phyloP scores from a whole-genome alignment of 2,888 invertebrate species.

The Escarpia spicata region DNA sequence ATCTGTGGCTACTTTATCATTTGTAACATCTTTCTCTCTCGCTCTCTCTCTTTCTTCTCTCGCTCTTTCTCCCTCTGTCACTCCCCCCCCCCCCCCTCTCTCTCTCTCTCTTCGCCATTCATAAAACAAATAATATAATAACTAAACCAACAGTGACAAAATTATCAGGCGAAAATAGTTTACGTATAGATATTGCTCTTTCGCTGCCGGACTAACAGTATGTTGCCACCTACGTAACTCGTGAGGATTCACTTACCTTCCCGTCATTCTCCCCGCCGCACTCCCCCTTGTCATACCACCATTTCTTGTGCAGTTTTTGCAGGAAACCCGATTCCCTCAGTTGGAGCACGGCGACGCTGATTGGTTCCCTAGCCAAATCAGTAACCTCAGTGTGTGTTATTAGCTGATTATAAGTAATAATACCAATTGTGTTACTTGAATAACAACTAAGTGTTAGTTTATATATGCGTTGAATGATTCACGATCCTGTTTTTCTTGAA shows the following conservation, averaged over 20 bases:
- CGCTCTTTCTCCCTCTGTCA: too few species aligned
- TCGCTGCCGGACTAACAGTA: background rate
- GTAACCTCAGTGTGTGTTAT: background rate
- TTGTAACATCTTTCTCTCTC: too few species aligned
- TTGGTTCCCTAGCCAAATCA: slow-evolving; percentile 78
- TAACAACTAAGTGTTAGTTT: too few species aligned
- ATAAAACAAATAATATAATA: too few species aligned
- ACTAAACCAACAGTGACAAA: too few species aligned
- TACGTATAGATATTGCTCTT: background rate
- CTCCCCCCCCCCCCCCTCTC: too few species aligned
- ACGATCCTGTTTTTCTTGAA: too few species aligned
- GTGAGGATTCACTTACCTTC: slow-evolving; percentile 44
- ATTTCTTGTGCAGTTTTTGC: slow-evolving; percentile 88
- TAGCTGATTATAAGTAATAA: background rate
- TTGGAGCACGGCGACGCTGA: slow-evolving; percentile 90
- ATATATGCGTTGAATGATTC: too few species aligned
- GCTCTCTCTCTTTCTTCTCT: too few species aligned
- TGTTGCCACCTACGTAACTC: background rate
- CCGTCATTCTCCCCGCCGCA: slow-evolving; percentile 60
- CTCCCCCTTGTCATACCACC: slow-evolving; percentile 86
- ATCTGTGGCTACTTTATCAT: too few species aligned
- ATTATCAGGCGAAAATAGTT: too few species aligned
- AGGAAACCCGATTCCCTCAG: slow-evolving; percentile 91
- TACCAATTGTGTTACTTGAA: background rate
- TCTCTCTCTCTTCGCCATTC: too few species aligned